A percentile compares a stretch with the other conserved stretches of the same genome.
phyloP scores from a whole-genome alignment of 2,888 invertebrate genomes.

The Diaprepes abbreviatus region DNA sequence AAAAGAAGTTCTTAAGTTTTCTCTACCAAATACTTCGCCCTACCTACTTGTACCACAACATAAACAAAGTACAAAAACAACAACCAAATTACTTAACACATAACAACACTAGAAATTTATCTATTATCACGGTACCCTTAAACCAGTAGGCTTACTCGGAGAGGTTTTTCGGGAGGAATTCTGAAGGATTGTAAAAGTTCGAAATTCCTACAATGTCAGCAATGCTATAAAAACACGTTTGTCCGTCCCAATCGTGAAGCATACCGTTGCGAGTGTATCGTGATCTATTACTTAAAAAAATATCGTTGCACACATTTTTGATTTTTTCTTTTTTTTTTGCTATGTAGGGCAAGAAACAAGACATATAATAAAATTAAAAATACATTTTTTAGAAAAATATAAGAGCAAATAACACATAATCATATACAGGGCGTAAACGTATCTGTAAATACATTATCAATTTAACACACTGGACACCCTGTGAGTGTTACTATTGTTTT shows the following conservation, averaged over 20 bases:
- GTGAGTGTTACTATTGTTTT: neutral
- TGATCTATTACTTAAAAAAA: neutral
- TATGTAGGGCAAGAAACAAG: slow-evolving; percentile 15
- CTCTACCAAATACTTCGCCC: slow-evolving; percentile 10
- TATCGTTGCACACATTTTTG: slow-evolving; percentile 19
- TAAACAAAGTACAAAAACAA: slow-evolving; percentile 29
- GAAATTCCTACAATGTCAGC: too few species aligned
- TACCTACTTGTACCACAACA: slow-evolving; percentile 32
- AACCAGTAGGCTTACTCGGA: too few species aligned
- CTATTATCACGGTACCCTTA: too few species aligned
- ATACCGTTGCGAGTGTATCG: neutral
- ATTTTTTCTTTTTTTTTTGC: slow-evolving; percentile 7
- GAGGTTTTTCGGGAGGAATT: too few species aligned
- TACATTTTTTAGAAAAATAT: neutral
- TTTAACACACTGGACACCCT: neutral
- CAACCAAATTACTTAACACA: slow-evolving; percentile 5
- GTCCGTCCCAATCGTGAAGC: too few species aligned
- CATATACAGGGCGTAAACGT: neutral
- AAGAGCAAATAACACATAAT: slow-evolving; percentile 6
- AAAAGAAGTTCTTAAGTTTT: slow-evolving; percentile 10
- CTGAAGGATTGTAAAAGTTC: too few species aligned
- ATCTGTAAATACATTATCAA: neutral
- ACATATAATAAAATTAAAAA: slow-evolving; percentile 2
- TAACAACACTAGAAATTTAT: slow-evolving; percentile 5
- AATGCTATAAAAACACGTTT: too few species aligned